These are phyloP conservation scores for Nixonia krombeini DNA, from an alignment of 1,140 invertebrate species.

Conservation along the genomic window DNA sequence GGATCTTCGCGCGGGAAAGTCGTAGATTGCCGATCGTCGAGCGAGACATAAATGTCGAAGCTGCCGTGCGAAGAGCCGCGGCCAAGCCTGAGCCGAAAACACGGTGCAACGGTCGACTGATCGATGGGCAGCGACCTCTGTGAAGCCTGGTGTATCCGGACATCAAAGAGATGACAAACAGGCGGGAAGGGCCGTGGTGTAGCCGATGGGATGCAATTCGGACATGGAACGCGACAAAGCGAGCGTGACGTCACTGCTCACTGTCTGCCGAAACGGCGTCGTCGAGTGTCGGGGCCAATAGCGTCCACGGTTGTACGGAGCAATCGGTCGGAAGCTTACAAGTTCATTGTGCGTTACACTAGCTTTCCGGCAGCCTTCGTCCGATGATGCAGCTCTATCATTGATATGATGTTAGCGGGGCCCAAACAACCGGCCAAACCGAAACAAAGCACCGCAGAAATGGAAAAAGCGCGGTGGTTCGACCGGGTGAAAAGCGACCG, in stretches of 20 bases:
- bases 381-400: no score
- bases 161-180: constrained; percentile 51
- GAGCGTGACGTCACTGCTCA: constrained; percentile 36
- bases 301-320: constrained; percentile 31
- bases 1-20: constrained; percentile 30
- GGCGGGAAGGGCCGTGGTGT: constrained; percentile 36
- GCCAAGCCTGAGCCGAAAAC: no score
- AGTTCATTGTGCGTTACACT: constrained; percentile 45
- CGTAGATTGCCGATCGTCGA: no score
- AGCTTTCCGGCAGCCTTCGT: constrained; percentile 18
- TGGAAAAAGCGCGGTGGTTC: constrained; percentile 24
- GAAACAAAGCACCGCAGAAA: constrained; percentile 23
- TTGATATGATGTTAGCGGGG: constrained; percentile 11
- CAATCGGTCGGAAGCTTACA: constrained; percentile 45
- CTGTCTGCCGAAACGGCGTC: constrained; percentile 24
- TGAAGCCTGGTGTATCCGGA: constrained; percentile 46
- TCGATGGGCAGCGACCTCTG: constrained; percentile 30
- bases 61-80: no score
- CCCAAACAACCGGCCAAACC: constrained; percentile 19
- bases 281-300: constrained; percentile 35
- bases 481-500: constrained; percentile 31
- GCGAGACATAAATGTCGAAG: no score
- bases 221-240: constrained; percentile 46
- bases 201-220: constrained; percentile 45
- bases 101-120: constrained; percentile 39